These are phyloP conservation scores for Tetragnatha montana DNA, from an alignment of 2,888 invertebrate genomes.

Conservation along the genomic window DNA sequence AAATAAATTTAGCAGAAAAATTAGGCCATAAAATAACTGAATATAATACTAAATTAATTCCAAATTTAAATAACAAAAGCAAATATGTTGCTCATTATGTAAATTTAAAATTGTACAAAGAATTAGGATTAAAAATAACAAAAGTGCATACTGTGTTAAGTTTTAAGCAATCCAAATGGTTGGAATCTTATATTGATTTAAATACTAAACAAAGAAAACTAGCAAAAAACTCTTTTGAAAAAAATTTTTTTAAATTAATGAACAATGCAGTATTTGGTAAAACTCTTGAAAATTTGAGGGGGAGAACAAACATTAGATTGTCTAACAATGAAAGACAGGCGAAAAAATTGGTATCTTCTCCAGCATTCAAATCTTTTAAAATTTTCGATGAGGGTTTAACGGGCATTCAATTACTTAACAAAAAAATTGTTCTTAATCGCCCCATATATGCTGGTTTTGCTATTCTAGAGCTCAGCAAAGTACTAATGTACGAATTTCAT, in stretches of 20 bases:
- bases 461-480: conserved; percentile 74
- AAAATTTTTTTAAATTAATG: conserved; percentile 76
- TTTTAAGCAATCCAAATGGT: conserved; percentile 62
- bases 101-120: conserved; percentile 71
- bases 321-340: conserved; percentile 30
- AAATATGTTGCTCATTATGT: conserved; percentile 73
- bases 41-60: no score
- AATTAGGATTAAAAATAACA: conserved; percentile 67
- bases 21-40: no score
- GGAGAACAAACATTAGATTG: conserved; percentile 73
- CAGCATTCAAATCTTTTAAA: conserved; percentile 37
- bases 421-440: conserved; percentile 69
- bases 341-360: conserved; percentile 42
- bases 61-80: conserved; percentile 62
- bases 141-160: neutral
- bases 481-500: conserved; percentile 72
- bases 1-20: neutral
- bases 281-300: conserved; percentile 74
- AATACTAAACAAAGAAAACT: conserved; percentile 72
- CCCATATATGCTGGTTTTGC: conserved; percentile 73
- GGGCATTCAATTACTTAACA: conserved; percentile 34
- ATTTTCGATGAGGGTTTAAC: conserved; percentile 36
- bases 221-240: conserved; percentile 74
- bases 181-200: conserved; percentile 66
- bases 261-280: conserved; percentile 75